These are phyloP conservation scores for Pheosia tremula DNA, from an alignment of 2,888 invertebrate genomes.

Conservation along the genomic window DNA sequence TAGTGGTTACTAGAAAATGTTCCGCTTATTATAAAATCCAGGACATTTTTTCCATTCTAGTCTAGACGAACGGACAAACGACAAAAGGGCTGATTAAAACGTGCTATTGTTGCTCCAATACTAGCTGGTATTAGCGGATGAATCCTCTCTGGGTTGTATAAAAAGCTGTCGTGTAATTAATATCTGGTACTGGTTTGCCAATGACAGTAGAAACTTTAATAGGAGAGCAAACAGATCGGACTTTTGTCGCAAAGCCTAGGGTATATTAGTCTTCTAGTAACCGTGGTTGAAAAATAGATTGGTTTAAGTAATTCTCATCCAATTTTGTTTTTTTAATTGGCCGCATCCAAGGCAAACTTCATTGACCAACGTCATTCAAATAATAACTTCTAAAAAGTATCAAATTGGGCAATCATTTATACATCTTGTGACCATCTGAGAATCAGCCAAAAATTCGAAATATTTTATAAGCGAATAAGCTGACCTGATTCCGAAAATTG, in stretches of 20 bases:
- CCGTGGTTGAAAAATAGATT: no score
- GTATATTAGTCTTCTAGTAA: no score
- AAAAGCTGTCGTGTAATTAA: conserved; percentile 38
- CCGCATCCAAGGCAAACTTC: not conserved
- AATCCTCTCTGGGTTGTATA: conserved; percentile 39
- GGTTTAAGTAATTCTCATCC: no score
- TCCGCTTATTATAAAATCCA: conserved; percentile 55
- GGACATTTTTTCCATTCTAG: conserved; percentile 62
- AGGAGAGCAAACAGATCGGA: conserved; percentile 10
- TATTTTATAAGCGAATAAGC: conserved; percentile 24
- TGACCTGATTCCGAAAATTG: conserved; percentile 33
- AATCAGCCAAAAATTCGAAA: conserved; percentile 20
- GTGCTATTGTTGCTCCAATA: conserved; percentile 65
- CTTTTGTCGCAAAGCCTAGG: no score
- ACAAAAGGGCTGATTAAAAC: conserved; percentile 80
- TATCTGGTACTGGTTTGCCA: conserved; percentile 8
- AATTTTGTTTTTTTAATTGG: not conserved
- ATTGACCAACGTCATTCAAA: conserved; percentile 6
- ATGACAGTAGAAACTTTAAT: not conserved
- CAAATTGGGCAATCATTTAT: conserved; percentile 26
- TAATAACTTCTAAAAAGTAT: conserved; percentile 25
- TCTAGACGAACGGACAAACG: conserved; percentile 73
- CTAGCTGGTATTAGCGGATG: conserved; percentile 40
- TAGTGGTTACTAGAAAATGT: conserved; percentile 43
- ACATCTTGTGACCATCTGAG: conserved; percentile 7